phyloP scores from a whole-genome alignment of 2,113 vertebrate genomes.

The Machaerirhynchus nigripectus region DNA sequence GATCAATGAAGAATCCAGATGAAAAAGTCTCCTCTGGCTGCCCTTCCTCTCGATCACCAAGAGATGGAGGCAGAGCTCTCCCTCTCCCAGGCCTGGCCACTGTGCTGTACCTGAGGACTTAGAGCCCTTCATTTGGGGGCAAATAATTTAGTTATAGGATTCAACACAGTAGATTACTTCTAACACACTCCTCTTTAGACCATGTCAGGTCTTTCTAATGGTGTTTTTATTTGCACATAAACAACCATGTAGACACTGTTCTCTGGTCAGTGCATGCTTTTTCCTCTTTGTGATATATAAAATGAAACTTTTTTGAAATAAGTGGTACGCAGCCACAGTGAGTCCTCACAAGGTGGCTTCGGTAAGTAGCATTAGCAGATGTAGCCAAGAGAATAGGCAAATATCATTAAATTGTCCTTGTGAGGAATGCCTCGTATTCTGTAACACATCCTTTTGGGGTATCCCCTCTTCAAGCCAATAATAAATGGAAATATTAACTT shows the following conservation, averaged over 20 bases:
- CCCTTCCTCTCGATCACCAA: neutral
- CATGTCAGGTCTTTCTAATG: neutral
- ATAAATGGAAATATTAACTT: neutral
- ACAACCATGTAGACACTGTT: fast-evolving
- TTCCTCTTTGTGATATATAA: neutral
- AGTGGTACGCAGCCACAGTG: neutral
- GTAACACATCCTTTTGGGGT: neutral
- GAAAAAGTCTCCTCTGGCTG: neutral
- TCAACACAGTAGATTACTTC: neutral
- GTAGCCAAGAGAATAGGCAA: neutral
- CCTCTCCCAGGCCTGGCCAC: neutral
- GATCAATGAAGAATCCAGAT: neutral
- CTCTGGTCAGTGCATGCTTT: neutral
- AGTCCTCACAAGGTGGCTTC: neutral
- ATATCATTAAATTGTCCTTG: neutral
- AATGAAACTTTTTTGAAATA: neutral
- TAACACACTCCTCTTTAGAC: neutral
- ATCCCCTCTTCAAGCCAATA: neutral
- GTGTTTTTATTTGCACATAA: neutral
- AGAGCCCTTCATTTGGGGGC: neutral
- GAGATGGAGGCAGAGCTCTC: constrained; percentile 52
- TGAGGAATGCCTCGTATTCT: neutral
- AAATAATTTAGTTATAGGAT: neutral
- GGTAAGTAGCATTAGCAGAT: neutral
- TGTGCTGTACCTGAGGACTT: neutral